Evolutionary conservation across 2,797 vertebrate genomes (phyloP).

Genomic region (Lutjanus campechanus): DNA sequence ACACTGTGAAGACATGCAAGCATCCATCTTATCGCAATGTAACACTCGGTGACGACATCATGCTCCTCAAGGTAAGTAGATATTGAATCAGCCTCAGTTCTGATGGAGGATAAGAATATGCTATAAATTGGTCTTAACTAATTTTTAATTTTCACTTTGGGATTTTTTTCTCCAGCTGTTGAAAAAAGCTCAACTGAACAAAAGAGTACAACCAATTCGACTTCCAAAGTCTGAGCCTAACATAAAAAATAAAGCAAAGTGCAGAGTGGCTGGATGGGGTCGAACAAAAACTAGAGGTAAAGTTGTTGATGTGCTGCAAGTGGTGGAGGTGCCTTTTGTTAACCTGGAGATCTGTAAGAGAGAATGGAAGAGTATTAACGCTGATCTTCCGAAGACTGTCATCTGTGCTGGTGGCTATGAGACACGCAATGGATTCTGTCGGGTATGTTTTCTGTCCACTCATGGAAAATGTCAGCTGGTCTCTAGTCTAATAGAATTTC

Average conservation of each 20-base stretch:
- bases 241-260: slow-evolving; percentile 23
- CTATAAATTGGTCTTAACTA: not conserved
- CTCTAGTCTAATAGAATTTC: not conserved
- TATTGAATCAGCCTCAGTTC: not conserved
- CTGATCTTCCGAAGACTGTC: slow-evolving; percentile 40
- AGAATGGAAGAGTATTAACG: accelerated
- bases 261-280: slow-evolving; percentile 69
- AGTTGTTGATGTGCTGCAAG: not conserved
- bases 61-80: slow-evolving; percentile 76
- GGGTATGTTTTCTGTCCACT: slow-evolving; percentile 18
- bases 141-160: not conserved
- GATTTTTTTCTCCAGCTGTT: slow-evolving; percentile 53
- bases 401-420: slow-evolving; percentile 72
- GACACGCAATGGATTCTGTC: slow-evolving; percentile 60
- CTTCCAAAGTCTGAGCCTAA: slow-evolving; percentile 3
- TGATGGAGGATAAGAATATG: not conserved
- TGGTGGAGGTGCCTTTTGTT: slow-evolving; percentile 45
- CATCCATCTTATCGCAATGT: accelerated
- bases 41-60: slow-evolving; percentile 51
- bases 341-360: slow-evolving; percentile 2
- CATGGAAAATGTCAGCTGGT: not conserved
- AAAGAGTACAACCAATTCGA: not conserved
- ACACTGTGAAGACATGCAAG: slow-evolving; percentile 36
- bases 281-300: accelerated
- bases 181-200: slow-evolving; percentile 26